Evolutionary conservation across 2,888 invertebrate species (phyloP).

Genomic region (Rhabditoides inermis): DNA sequence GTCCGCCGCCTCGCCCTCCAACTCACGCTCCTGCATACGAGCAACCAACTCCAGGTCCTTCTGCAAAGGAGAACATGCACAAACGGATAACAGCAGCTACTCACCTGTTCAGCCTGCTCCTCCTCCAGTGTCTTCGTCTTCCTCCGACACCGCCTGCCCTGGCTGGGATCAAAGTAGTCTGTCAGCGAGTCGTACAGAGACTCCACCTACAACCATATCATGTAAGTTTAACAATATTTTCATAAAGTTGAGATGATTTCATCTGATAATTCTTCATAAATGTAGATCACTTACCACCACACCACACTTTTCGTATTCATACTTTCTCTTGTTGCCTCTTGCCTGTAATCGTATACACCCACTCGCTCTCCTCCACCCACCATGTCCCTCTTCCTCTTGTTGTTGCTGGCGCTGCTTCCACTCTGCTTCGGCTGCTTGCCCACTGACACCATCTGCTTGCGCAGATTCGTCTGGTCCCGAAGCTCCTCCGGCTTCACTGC

Average conservation of each 20-base stretch:
- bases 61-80: background rate
- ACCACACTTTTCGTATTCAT: no score
- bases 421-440: conserved; percentile 47
- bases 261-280: no score
- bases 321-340: background rate
- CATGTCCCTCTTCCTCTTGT: conserved; percentile 39
- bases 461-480: conserved; percentile 23
- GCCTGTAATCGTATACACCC: background rate
- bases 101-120: conserved; percentile 19
- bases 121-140: conserved; percentile 17
- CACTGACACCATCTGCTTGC: conserved; percentile 42
- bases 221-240: background rate
- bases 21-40: background rate
- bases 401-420: conserved; percentile 10
- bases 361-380: conserved; percentile 7
- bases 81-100: background rate
- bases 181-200: conserved; percentile 48
- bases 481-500: no score
- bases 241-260: background rate
- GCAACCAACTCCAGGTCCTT: background rate
- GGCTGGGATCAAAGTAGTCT: conserved; percentile 42
- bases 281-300: no score
- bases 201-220: conserved; percentile 28
- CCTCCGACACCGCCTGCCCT: conserved; percentile 25
- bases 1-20: conserved; percentile 9